Conservation (phyloP, 2,888 invertebrate species). For the Ferrisia virgata region DNA sequence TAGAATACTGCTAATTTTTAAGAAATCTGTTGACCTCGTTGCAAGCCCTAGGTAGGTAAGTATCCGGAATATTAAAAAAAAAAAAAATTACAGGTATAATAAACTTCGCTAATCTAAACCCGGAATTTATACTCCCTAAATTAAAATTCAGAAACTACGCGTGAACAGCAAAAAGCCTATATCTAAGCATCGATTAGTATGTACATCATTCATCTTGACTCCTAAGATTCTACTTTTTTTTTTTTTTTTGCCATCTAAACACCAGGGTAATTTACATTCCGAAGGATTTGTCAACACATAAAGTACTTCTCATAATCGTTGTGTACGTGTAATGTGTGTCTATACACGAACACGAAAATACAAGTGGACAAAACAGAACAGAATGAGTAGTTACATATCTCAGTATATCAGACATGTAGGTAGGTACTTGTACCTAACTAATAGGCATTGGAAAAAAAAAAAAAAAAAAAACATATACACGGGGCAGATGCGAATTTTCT, state of each 20-base stretch:
- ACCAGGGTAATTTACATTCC: constrained; percentile 9
- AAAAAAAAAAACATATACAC: background rate
- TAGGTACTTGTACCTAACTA: background rate
- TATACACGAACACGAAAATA: too few species aligned
- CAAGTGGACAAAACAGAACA: too few species aligned
- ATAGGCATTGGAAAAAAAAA: too few species aligned
- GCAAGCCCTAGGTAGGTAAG: too few species aligned
- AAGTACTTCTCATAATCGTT: background rate
- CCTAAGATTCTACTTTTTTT: background rate
- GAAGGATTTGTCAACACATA: constrained; percentile 3
- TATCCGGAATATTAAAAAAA: too few species aligned
- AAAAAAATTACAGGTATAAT: too few species aligned
- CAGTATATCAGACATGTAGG: background rate
- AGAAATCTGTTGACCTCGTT: too few species aligned
- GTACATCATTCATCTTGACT: background rate
- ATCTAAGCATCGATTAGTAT: background rate
- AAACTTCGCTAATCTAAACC: background rate
- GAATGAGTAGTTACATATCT: too few species aligned
- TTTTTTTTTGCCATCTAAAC: background rate
- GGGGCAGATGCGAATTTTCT: background rate
- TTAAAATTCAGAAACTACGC: background rate
- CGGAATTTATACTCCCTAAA: background rate
- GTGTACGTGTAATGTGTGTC: too few species aligned
- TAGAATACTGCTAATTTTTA: too few species aligned
- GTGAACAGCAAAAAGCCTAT: background rate